Percentiles rank a stretch among this genome's conserved stretches.
phyloP scores from a whole-genome alignment of 2,888 invertebrate species.

The Lacanobia wlatinum region DNA sequence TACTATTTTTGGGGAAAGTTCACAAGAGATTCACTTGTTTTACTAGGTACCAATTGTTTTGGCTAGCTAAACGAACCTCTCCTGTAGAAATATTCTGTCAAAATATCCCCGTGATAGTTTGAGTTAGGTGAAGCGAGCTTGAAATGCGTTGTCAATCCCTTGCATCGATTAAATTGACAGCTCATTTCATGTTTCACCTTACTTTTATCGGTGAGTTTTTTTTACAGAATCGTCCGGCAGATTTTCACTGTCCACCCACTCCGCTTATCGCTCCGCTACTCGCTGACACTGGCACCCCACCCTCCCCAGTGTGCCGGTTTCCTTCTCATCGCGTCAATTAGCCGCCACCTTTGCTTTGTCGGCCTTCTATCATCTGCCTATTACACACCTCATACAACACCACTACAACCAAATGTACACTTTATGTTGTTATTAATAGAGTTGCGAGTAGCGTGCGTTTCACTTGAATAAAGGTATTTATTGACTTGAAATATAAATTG shows the following conservation, averaged over 20 bases:
- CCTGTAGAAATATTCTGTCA: no score
- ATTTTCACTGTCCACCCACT: not conserved
- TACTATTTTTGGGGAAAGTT: no score
- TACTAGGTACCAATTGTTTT: not conserved
- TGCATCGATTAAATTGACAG: no score
- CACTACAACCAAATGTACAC: constrained; percentile 58
- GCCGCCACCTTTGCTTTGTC: constrained; percentile 85
- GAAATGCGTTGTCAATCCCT: no score
- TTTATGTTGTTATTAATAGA: constrained; percentile 43
- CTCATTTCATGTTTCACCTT: no score
- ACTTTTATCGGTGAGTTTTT: no score
- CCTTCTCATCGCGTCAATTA: constrained; percentile 85
- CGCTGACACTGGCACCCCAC: constrained; percentile 65
- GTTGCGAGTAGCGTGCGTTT: constrained; percentile 37
- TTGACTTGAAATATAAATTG: constrained; percentile 71
- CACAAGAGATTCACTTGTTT: no score
- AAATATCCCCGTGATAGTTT: no score
- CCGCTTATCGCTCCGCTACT: constrained; percentile 37
- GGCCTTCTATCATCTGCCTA: constrained; percentile 80
- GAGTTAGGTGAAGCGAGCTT: no score
- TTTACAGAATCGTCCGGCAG: no score
- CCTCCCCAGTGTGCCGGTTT: constrained; percentile 66
- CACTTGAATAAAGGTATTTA: constrained; percentile 65
- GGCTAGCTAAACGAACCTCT: not conserved
- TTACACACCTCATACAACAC: constrained; percentile 68